Percentiles rank a stretch among this genome's conserved stretches.
phyloP scores from a whole-genome alignment of 2,113 vertebrate genomes.

The Chaenocephalus aceratus region DNA sequence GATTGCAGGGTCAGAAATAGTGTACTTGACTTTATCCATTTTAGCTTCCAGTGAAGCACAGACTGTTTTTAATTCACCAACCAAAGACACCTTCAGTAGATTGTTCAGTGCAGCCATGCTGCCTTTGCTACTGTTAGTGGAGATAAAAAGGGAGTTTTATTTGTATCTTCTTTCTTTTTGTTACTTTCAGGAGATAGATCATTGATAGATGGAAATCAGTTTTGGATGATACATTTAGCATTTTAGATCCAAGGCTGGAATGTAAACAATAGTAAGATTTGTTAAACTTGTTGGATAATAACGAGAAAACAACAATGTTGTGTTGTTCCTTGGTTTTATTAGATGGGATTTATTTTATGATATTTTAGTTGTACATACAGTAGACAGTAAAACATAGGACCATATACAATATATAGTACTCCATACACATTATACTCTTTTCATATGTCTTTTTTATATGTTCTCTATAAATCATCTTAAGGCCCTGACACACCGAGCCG shows the following conservation, averaged over 20 bases:
- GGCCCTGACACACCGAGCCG: no score
- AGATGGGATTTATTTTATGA: background rate
- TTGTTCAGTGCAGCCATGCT: conserved; percentile 13
- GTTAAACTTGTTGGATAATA: background rate
- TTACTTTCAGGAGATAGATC: background rate
- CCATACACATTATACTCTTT: no score
- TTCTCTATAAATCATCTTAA: no score
- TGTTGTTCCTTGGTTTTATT: background rate
- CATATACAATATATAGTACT: no score
- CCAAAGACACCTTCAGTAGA: conserved; percentile 5
- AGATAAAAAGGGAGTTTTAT: background rate
- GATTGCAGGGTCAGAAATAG: conserved; percentile 17
- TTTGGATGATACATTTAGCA: background rate
- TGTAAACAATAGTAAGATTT: background rate
- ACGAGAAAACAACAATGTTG: background rate
- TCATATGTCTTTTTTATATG: no score
- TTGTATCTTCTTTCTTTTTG: background rate
- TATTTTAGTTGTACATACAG: background rate
- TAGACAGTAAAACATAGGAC: background rate
- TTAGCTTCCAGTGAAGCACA: conserved; percentile 33
- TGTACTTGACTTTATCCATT: conserved; percentile 28
- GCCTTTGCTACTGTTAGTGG: no score
- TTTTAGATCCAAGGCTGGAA: background rate
- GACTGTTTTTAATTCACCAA: conserved; percentile 26
- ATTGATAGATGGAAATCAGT: background rate